Evolutionary conservation across 2,888 invertebrate genomes (phyloP), one percentile per base, ranked within the genome.

Genomic region (Iphiclides podalirius): DNA sequence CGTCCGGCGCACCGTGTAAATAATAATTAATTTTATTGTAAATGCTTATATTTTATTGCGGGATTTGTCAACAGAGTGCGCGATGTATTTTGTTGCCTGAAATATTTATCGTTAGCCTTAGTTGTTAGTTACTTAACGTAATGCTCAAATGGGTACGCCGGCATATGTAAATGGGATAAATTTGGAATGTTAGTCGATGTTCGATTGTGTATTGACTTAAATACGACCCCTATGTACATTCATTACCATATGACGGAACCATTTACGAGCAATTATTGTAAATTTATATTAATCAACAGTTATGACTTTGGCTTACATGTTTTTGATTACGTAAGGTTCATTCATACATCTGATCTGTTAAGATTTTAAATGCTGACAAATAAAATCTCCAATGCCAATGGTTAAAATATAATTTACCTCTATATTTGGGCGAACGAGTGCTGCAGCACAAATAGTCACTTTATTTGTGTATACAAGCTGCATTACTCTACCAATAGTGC

Each of bases 21-120:
- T 88, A 88, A 88, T 88, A 88, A 88, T 88, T 88, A 88, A 88
- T 88, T 86, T 88, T 88, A 88, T 88, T 88, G 88, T 88, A 86
- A 88, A 84, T 87, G 88, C 85, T 87, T 88, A 88, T 88, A 88
- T 87, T 88, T 88, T 88, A 88, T 88, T 87, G 77, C 87, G 71
- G 87, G 88, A 88, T 88, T 88, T 88, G 88, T 88, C 88, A 88
- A 87, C 88, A 87, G 82, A 75, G 79, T 72, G 79, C 75, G 82
- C 81, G 86, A 85, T 86, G 86, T 84, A 83, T 85, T 85, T 79
- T 84, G 86, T 84, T 67, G 75, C 61, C 63, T 71, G 82, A 79
- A 67, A 84, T 87, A 87, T 88, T 88, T 88, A 88, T 87, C 78
- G 82, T 72, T 68, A 72, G 74, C 79, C 28, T 28, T 9, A 28